Evolutionary conservation across 2,888 invertebrate species (phyloP).

Genomic region (Netelia melanura): DNA sequence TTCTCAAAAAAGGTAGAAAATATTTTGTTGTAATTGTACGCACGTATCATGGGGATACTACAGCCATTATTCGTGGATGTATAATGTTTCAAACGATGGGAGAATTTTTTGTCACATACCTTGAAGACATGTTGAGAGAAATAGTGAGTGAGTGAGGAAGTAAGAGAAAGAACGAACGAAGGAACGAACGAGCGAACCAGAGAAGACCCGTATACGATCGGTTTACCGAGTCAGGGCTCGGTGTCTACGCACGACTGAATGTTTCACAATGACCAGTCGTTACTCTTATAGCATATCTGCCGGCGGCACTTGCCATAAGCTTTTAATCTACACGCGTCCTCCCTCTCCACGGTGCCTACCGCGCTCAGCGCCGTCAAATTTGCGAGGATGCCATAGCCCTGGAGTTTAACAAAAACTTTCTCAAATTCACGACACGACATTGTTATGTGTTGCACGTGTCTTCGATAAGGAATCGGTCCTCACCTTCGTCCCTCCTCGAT

Average conservation of each 20-base stretch:
- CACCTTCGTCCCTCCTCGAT: too few relatives aligned
- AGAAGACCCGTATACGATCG: constrained; percentile 19
- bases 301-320: constrained; percentile 53
- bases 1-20: too few relatives aligned
- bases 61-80: not conserved
- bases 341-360: not conserved
- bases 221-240: constrained; percentile 41
- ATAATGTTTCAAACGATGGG: not conserved
- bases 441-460: too few relatives aligned
- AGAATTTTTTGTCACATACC: constrained; percentile 29
- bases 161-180: not conserved
- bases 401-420: not conserved
- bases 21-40: too few relatives aligned
- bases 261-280: constrained; percentile 72
- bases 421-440: not conserved
- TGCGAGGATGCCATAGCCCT: not conserved
- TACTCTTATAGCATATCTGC: constrained; percentile 72
- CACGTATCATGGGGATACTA: too few relatives aligned
- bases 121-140: constrained; percentile 26
- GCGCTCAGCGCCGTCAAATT: not conserved
- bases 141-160: not conserved
- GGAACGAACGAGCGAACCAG: not conserved
- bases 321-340: constrained; percentile 29
- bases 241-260: constrained; percentile 75
- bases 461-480: too few relatives aligned